phyloP scores from a whole-genome alignment of 2,888 invertebrate genomes.

The Leptopterna dolabrata region DNA sequence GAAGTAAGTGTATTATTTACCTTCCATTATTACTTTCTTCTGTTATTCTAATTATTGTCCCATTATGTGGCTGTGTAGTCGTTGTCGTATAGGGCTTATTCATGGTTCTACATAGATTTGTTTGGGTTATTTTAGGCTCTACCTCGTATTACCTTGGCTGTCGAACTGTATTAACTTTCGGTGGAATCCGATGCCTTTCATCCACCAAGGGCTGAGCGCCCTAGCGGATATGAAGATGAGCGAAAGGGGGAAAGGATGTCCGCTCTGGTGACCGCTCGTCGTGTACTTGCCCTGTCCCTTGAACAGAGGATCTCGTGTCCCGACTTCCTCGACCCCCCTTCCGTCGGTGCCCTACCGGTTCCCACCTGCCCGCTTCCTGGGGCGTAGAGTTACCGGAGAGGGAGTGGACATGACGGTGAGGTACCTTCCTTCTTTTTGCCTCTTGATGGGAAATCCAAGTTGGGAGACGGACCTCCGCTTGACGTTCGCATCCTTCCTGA shows the following conservation, averaged over 20 bases:
- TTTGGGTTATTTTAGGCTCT: neutral
- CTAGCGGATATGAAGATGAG: neutral
- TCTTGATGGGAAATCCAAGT: neutral
- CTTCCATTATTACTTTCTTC: too few species aligned
- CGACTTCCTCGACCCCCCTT: neutral
- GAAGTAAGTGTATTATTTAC: too few species aligned
- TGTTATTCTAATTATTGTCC: too few species aligned
- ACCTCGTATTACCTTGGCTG: neutral
- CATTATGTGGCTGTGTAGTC: too few species aligned
- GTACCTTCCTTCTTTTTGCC: neutral
- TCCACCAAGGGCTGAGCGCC: neutral
- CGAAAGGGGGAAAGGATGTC: neutral
- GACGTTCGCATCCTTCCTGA: neutral
- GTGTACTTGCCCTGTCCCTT: neutral
- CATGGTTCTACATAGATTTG: neutral
- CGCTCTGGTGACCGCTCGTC: neutral
- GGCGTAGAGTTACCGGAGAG: neutral
- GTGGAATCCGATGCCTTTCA: neutral
- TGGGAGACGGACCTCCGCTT: neutral
- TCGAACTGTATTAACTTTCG: neutral
- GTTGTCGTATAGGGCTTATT: too few species aligned
- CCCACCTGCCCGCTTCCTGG: constrained; percentile 3
- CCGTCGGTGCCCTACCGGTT: neutral
- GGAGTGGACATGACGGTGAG: neutral
- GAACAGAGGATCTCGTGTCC: neutral